Conservation (phyloP, 30 jellyfish, hydroid and myxozoan genomes). For the Sanderia malayensis region DNA sequence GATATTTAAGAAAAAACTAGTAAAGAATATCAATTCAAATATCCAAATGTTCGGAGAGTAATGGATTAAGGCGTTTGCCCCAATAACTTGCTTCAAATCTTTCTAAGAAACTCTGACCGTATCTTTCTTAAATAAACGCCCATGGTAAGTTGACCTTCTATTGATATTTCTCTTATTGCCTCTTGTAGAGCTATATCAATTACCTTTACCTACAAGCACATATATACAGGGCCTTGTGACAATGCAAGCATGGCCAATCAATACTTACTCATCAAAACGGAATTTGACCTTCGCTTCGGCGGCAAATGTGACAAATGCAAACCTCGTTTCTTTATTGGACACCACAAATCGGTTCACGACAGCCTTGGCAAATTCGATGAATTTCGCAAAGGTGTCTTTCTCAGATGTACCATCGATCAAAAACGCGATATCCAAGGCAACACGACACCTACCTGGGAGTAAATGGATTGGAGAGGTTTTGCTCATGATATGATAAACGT, state of each 20-base stretch:
- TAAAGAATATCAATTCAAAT: no score
- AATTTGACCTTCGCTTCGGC: conserved; percentile 28
- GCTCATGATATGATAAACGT: not conserved
- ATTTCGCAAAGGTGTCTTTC: conserved; percentile 23
- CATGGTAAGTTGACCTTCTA: not conserved
- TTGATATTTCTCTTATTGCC: not conserved
- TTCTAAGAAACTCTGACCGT: not conserved
- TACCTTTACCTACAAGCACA: no score
- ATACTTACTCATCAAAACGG: conserved; percentile 41
- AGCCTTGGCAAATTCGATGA: conserved; percentile 22
- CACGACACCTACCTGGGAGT: conserved; percentile 26
- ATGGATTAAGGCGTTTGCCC: no score
- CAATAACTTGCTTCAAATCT: not conserved
- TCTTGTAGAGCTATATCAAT: not conserved
- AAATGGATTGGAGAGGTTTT: not conserved
- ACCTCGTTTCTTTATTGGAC: conserved; percentile 28
- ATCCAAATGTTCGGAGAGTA: no score
- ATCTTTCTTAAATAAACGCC: not conserved
- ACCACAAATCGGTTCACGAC: conserved; percentile 10
- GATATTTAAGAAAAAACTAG: not conserved
- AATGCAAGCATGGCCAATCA: not conserved
- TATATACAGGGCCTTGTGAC: not conserved
- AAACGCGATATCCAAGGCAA: conserved; percentile 35
- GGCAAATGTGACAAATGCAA: conserved; percentile 30
- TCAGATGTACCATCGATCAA: conserved; percentile 51